A percentile compares a stretch with the other conserved stretches of the same genome.
These are phyloP conservation scores for Nibea albiflora DNA, from an alignment of 2,113 vertebrate species.

Conservation along the genomic window DNA sequence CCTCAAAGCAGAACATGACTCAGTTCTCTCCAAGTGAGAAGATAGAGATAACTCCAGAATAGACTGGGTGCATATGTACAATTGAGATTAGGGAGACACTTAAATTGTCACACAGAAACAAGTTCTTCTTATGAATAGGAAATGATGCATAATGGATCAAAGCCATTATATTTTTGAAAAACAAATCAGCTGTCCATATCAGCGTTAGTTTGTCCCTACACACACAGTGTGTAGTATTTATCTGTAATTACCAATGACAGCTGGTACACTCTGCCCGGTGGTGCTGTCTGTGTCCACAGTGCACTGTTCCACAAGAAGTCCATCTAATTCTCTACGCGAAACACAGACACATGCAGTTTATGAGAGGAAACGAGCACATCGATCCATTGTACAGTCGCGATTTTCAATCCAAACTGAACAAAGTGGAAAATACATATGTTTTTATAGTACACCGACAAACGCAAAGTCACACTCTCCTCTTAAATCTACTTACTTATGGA, in stretches of 20 bases:
- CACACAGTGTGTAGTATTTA: not conserved
- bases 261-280: constrained; percentile 90
- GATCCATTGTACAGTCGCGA: not conserved
- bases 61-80: constrained; percentile 50
- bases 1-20: constrained; percentile 13
- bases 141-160: constrained; percentile 30
- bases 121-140: constrained; percentile 46
- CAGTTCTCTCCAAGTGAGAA: not conserved
- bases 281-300: constrained; percentile 91
- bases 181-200: constrained; percentile 10
- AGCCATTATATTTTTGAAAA: not conserved
- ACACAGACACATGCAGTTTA: constrained; percentile 29
- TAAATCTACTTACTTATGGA: constrained; percentile 91
- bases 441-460: not conserved
- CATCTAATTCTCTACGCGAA: constrained; percentile 89
- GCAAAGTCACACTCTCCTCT: not conserved
- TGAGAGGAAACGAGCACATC: not conserved
- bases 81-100: constrained; percentile 41
- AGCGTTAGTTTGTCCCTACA: not conserved
- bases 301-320: constrained; percentile 92
- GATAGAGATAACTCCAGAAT: constrained; percentile 50
- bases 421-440: not conserved
- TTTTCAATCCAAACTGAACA: constrained; percentile 1
- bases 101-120: constrained; percentile 29
- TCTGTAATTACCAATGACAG: constrained; percentile 88